These are phyloP conservation scores for Pseudomyrmex dendroicus DNA, from an alignment of 1,140 invertebrate species.

Conservation along the genomic window DNA sequence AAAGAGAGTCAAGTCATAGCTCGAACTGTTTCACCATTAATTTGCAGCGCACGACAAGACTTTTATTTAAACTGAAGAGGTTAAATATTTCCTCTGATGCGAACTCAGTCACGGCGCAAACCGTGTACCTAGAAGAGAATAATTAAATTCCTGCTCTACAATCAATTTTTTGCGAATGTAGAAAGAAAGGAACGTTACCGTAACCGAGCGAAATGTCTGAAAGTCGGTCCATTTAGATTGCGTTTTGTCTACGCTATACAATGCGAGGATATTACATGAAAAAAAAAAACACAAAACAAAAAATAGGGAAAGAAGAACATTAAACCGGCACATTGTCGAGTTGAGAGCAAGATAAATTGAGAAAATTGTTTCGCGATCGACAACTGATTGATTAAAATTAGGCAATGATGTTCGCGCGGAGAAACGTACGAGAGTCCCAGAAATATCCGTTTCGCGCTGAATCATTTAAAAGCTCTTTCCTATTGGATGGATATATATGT, in stretches of 20 bases:
- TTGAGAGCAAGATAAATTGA: neutral
- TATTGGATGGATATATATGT: neutral
- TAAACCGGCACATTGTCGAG: neutral
- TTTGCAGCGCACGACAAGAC: conserved; percentile 47
- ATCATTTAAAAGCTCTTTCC: conserved; percentile 53
- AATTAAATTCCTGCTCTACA: conserved; percentile 56
- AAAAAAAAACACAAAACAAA: no score
- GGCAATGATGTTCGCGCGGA: neutral
- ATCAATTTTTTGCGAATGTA: conserved; percentile 50
- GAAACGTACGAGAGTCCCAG: neutral
- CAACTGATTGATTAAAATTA: neutral
- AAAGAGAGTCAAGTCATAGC: conserved; percentile 23
- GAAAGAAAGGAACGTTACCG: conserved; percentile 34
- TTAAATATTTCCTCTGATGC: conserved; percentile 58
- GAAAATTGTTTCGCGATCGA: neutral
- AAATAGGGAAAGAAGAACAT: no score
- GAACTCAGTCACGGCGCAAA: conserved; percentile 43
- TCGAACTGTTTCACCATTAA: conserved; percentile 41
- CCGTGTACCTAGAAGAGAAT: conserved; percentile 48
- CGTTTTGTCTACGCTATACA: conserved; percentile 34
- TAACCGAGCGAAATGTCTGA: conserved; percentile 21
- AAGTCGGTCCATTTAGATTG: conserved; percentile 38
- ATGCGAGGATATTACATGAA: conserved; percentile 13
- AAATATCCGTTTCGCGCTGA: conserved; percentile 14
- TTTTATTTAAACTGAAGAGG: conserved; percentile 55